Evolutionary conservation across 2,113 vertebrate genomes (phyloP), one percentile per base, ranked within the genome.

Genomic region (Cisticola juncidis): DNA sequence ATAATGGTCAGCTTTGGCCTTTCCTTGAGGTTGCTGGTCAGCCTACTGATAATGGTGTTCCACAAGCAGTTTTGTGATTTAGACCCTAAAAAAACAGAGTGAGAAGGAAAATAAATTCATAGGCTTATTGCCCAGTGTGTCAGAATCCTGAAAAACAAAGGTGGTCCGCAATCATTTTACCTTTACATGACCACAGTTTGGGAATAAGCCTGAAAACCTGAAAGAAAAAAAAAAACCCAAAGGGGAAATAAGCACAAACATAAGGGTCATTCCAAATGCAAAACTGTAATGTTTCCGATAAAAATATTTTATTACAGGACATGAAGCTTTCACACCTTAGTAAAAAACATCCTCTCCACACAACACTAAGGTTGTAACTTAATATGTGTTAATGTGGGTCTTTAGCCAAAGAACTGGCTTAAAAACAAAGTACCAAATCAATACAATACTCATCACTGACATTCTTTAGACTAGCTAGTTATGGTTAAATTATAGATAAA

Each of bases 31-130:
- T 98, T 99, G 62, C 98, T 98, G 0, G 98, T 98, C 94, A 99
- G 98, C 28, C 98, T 98, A 13, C 98, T 97, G 0, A 99, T 98
- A 94, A 99, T 98, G 81, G 98, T 98, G 73, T 98, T 99, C 99
- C 99, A 99, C 84, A 99, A 93, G 66, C 98, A 99, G 95, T 98
- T 99, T 96, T 99, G 99, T 33, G 99, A 99, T 96, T 99, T 99
- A 62, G 99, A 99, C n/a, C 99, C 99, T 99, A 78, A 20, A 93
- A 61, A 62, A 85, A 74, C 17, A 84, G 35, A 44, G 12, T 2
- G 7, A 76, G 16, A 88, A 82, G 35, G 31, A 77, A 73, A 88
- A 86, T 60, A 58, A 85, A 86, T 70, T 42, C 8, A 40, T 18
- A 44, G 28, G 16, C 21, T 25, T 56, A 31, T 33, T 12, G 1